phyloP scores from a whole-genome alignment of 2,888 invertebrate genomes.

The Trachelus tabidus region DNA sequence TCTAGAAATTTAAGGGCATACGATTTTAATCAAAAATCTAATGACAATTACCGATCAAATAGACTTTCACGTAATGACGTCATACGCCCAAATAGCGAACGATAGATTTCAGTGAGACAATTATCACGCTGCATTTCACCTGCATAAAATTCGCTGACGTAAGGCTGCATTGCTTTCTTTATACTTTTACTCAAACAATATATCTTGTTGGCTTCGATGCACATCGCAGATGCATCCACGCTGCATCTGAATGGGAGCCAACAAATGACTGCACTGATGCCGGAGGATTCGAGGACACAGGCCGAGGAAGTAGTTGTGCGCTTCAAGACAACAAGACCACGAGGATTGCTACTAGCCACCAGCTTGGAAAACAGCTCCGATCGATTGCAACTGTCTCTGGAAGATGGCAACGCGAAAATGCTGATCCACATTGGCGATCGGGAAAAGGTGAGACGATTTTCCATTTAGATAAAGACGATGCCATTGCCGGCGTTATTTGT shows the following conservation, averaged over 20 bases:
- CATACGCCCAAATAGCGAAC: neutral
- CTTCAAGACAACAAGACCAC: conserved; percentile 84
- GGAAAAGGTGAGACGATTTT: conserved; percentile 75
- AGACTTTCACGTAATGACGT: neutral
- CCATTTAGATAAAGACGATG: neutral
- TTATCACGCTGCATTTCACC: neutral
- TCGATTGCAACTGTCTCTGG: conserved; percentile 85
- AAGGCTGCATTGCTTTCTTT: neutral
- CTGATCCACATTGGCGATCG: conserved; percentile 86
- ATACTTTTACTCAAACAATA: neutral
- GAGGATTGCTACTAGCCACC: conserved; percentile 83
- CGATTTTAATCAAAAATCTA: neutral
- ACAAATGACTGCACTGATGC: conserved; percentile 81
- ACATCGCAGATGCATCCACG: conserved; percentile 80
- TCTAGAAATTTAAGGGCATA: neutral
- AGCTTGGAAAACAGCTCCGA: conserved; percentile 83
- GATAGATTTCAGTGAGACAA: neutral
- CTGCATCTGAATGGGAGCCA: conserved; percentile 90
- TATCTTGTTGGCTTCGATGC: conserved; percentile 46
- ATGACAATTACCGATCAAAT: neutral
- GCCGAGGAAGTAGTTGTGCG: conserved; percentile 90
- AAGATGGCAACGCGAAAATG: conserved; percentile 84
- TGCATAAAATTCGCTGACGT: conserved; percentile 1
- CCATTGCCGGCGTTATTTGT: neutral
- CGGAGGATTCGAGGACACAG: conserved; percentile 83